Percentiles rank a stretch among this genome's conserved stretches.
Evolutionary conservation across 2,888 invertebrate species (phyloP).

Genomic region (Anticlea derivata): DNA sequence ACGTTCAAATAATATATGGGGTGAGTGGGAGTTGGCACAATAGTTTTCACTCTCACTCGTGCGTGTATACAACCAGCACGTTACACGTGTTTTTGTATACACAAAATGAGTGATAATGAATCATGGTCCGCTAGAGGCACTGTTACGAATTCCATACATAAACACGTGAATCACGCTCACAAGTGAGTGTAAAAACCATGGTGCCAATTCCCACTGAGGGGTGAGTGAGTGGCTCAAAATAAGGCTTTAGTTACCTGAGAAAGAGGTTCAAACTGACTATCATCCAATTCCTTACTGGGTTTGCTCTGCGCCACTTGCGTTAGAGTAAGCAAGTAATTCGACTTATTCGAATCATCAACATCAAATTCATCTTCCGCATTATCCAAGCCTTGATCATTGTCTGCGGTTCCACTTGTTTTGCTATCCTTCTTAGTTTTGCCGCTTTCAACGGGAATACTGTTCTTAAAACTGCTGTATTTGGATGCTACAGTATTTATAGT

Average conservation of each 20-base stretch:
- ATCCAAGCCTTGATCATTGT: conserved; percentile 31
- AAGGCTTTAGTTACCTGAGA: conserved; percentile 76
- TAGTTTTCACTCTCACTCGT: too few species aligned
- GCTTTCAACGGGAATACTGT: conserved; percentile 39
- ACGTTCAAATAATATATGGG: too few species aligned
- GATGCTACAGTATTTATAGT: conserved; percentile 83
- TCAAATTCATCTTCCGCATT: conserved; percentile 48
- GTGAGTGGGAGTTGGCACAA: too few species aligned
- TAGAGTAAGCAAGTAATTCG: conserved; percentile 88
- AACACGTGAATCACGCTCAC: too few species aligned
- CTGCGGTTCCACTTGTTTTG: conserved; percentile 17
- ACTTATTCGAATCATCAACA: conserved; percentile 80
- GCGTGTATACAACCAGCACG: too few species aligned
- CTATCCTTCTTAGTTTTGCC: conserved; percentile 37
- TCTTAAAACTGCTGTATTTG: conserved; percentile 66
- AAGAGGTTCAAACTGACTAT: conserved; percentile 84
- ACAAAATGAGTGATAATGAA: too few species aligned
- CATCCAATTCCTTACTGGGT: conserved; percentile 44
- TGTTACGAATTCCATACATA: too few species aligned
- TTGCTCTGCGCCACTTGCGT: conserved; percentile 76
- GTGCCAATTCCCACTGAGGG: too few species aligned
- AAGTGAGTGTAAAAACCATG: too few species aligned
- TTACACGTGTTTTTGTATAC: too few species aligned
- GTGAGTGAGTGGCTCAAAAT: too few species aligned
- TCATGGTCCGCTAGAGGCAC: too few species aligned